phyloP scores from a whole-genome alignment of 1,140 invertebrate species.

The Pogonomyrmex californicus region DNA sequence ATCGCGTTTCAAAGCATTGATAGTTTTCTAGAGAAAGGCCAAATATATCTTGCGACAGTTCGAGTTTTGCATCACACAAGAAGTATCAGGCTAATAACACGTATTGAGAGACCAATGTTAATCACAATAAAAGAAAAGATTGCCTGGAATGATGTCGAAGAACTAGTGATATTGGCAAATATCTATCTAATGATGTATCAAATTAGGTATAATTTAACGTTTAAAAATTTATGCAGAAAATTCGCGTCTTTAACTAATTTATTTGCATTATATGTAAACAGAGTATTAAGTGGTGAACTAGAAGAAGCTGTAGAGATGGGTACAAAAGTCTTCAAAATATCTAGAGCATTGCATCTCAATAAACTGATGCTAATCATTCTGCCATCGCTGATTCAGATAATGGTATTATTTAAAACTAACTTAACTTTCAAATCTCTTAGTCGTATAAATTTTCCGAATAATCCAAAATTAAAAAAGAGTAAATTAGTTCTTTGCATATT shows the following conservation, averaged over 20 bases:
- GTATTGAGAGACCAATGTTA: slow-evolving; percentile 69
- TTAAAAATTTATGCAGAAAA: slow-evolving; percentile 18
- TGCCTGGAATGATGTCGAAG: slow-evolving; percentile 63
- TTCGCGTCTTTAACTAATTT: neutral
- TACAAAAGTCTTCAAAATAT: slow-evolving; percentile 67
- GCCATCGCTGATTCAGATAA: slow-evolving; percentile 70
- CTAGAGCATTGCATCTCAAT: slow-evolving; percentile 52
- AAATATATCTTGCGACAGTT: slow-evolving; percentile 66
- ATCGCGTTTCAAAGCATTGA: slow-evolving; percentile 46
- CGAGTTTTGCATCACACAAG: slow-evolving; percentile 53
- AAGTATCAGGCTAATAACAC: slow-evolving; percentile 15
- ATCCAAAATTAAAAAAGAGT: neutral
- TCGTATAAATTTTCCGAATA: neutral
- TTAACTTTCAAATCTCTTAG: neutral
- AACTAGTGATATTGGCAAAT: slow-evolving; percentile 58
- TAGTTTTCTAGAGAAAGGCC: slow-evolving; percentile 68
- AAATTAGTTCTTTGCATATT: neutral
- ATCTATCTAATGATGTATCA: slow-evolving; percentile 73
- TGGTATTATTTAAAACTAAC: slow-evolving; percentile 65
- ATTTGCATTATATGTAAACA: slow-evolving; percentile 22
- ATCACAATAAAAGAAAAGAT: slow-evolving; percentile 42
- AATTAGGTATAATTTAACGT: slow-evolving; percentile 65
- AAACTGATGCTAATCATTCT: slow-evolving; percentile 63
- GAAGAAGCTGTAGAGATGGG: slow-evolving; percentile 66
- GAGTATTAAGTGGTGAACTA: slow-evolving; percentile 70